Evolutionary conservation across 1,140 invertebrate species (phyloP), one percentile per base, ranked within the genome.

Genomic region (Panulirus ornatus): DNA sequence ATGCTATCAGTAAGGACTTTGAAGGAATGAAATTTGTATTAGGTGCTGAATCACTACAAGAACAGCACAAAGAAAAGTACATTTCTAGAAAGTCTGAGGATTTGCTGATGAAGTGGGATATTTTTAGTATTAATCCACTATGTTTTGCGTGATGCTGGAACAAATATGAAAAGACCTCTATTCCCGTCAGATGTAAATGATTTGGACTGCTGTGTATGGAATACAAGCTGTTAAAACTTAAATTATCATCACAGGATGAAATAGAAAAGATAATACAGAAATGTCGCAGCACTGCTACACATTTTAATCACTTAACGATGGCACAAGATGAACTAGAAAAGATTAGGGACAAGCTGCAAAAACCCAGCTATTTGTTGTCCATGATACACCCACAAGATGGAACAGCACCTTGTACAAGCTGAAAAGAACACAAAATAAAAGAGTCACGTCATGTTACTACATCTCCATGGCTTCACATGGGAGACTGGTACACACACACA

Each of bases 381-480:
- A 82, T 47, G 73, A 88, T 75, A 88, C 71, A 78, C 71, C 86
- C 30, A 88, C 84, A 54, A 81, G 70, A 42, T 87, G 84, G 70
- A 87, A 58, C 75, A 88, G 71, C 73, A 78, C 70, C 34, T 47
- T 82, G 22, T 71, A 87, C 51, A 87, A 83, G 84, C 51, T 87
- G 44, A 70, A 88, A 54, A 47, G 86, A 47, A 81, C 63, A 79
- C 36, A 22, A 16, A 70, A 87, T 34, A 58, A 51, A 75, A 88
- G 58, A 30, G 86, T 44, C 30, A 34, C 58, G n/a, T 58, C 81
- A 75, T 79, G 36, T 73, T 34, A 51, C 16, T 88, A 88, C n/a
- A n/a, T n/a, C n/a, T n/a, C n/a, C n/a, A n/a, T n/a, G n/a, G n/a
- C n/a, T n/a, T n/a, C n/a, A n/a, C n/a, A n/a, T n/a, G n/a, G n/a